Conservation (phyloP, 2,797 vertebrate species). For the Sebastes melanostomus region DNA sequence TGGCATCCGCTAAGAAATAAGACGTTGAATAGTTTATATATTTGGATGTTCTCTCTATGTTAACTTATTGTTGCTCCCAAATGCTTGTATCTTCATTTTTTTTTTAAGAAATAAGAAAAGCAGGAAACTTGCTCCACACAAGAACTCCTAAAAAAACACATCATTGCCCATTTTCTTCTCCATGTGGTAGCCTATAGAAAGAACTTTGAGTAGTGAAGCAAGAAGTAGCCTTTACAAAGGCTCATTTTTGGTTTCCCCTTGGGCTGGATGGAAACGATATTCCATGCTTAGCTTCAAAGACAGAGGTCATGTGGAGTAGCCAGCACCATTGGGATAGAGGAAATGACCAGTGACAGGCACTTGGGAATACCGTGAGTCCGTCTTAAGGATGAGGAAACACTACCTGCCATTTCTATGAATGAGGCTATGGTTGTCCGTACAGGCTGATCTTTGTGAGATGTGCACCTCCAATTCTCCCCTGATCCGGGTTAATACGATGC, state of each 20-base stretch:
- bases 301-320: constrained; percentile 1
- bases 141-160: neutral
- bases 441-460: constrained; percentile 24
- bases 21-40: neutral
- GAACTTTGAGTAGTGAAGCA: neutral
- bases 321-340: constrained; percentile 22
- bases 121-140: neutral
- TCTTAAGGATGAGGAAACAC: constrained; percentile 42
- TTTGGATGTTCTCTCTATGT: neutral
- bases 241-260: neutral
- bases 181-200: neutral
- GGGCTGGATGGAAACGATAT: neutral
- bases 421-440: constrained; percentile 15
- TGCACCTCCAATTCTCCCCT: neutral
- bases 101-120: neutral
- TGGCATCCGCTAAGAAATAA: constrained; percentile 11
- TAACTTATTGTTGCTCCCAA: neutral
- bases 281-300: constrained; percentile 29
- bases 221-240: constrained; percentile 11
- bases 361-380: constrained; percentile 6
- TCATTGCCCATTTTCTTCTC: neutral
- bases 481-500: constrained; percentile 5
- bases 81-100: neutral
- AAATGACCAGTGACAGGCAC: constrained; percentile 51
- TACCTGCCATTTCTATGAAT: constrained; percentile 46